A percentile compares a stretch with the other conserved stretches of the same genome.
These are phyloP conservation scores for honey bee (Apis mellifera) DNA, from an alignment of 1,140 invertebrate species.

Conservation along the genomic window DNA sequence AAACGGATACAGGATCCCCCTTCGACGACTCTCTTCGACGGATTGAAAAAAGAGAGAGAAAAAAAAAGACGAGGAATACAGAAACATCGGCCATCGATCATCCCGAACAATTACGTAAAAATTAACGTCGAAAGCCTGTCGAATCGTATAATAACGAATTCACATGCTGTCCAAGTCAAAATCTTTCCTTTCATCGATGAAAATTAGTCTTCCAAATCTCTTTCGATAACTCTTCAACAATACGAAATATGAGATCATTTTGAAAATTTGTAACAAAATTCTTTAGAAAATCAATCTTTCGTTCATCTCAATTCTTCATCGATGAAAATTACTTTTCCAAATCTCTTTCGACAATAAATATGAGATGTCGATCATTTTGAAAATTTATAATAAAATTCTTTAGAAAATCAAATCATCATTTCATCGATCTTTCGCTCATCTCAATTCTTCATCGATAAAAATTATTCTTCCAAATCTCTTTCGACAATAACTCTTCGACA, in stretches of 20 bases:
- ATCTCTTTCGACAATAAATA: too few species aligned
- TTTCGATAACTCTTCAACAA: background rate
- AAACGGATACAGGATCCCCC: background rate
- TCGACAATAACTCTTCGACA: too few species aligned
- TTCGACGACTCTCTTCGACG: background rate
- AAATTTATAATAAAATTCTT: too few species aligned
- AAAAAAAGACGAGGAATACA: background rate
- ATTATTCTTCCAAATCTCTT: too few species aligned
- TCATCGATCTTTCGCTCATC: too few species aligned
- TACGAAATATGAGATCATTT: background rate
- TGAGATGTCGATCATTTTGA: background rate
- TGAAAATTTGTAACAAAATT: too few species aligned
- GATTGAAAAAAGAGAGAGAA: background rate
- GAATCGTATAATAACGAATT: background rate
- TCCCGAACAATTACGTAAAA: background rate
- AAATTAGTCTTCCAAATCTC: background rate
- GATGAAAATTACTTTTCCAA: too few species aligned
- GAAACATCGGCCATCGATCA: slow-evolving; percentile 1
- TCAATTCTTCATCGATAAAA: too few species aligned
- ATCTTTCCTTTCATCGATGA: background rate
- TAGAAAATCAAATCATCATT: too few species aligned
- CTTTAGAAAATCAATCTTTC: too few species aligned
- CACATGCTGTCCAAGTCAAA: background rate
- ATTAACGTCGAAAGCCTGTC: background rate
- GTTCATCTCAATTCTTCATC: too few species aligned